These are phyloP conservation scores for Clarias batrachus DNA, from an alignment of 2,113 vertebrate genomes.

Conservation along the genomic window DNA sequence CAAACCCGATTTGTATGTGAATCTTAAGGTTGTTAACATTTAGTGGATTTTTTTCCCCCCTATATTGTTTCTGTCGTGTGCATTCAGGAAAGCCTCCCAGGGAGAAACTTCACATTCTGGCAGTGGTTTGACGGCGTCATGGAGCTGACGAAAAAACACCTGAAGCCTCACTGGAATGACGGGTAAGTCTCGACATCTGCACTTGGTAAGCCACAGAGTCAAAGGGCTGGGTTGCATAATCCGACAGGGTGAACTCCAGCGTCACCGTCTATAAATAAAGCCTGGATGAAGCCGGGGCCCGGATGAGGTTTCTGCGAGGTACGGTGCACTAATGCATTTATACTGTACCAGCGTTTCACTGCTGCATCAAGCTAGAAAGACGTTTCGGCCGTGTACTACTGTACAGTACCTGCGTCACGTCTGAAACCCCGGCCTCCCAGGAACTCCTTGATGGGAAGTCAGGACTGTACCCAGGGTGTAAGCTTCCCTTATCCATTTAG, in stretches of 20 bases:
- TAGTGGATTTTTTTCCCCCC: neutral
- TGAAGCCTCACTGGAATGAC: slow-evolving; percentile 95
- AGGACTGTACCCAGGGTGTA: too few species aligned
- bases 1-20: neutral
- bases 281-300: neutral
- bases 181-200: slow-evolving; percentile 74
- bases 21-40: neutral
- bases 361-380: too few species aligned
- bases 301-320: neutral
- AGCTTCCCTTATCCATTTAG: too few species aligned
- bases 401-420: too few species aligned
- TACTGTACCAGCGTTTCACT: too few species aligned
- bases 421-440: too few species aligned
- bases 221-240: neutral
- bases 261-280: too few species aligned
- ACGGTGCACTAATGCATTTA: neutral
- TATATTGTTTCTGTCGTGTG: neutral
- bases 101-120: slow-evolving; percentile 98
- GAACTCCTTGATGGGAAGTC: too few species aligned
- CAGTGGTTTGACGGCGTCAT: slow-evolving; percentile 99
- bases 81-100: slow-evolving; percentile 89
- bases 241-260: neutral
- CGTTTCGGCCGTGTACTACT: too few species aligned
- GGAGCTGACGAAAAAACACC: slow-evolving; percentile 95
- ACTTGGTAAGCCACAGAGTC: neutral